Evolutionary conservation across 2,113 vertebrate genomes (phyloP).

Genomic region (Sylvietta virens): DNA sequence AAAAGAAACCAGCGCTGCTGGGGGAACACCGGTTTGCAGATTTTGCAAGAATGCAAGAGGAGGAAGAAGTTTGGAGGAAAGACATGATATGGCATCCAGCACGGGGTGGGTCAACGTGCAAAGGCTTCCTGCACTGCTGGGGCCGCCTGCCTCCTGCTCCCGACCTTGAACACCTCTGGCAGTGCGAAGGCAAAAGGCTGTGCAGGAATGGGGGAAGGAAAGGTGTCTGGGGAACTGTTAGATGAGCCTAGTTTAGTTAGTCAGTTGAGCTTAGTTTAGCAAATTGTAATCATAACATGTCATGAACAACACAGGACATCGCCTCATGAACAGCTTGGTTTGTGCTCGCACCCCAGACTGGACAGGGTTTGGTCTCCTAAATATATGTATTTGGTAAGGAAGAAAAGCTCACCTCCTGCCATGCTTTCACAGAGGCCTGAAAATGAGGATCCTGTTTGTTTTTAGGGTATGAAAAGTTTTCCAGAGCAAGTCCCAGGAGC

Average conservation of each 20-base stretch:
- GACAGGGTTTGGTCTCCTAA: not conserved
- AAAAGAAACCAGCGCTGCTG: not conserved
- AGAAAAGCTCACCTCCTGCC: not conserved
- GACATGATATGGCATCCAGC: not conserved
- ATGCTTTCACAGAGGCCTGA: not conserved
- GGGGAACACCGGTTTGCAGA: not conserved
- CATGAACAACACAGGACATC: not conserved
- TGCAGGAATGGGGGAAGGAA: not conserved
- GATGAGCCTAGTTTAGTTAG: not conserved
- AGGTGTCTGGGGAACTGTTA: not conserved
- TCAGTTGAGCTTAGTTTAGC: not conserved
- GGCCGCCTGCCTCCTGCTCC: not conserved
- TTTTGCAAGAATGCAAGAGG: not conserved
- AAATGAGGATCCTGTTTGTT: not conserved
- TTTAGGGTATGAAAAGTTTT: not conserved
- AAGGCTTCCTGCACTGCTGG: not conserved
- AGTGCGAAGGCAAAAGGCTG: not conserved
- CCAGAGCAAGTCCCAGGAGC: not conserved
- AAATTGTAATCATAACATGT: not conserved
- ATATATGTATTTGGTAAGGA: not conserved
- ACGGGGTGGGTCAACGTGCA: fast-evolving
- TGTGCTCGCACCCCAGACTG: not conserved
- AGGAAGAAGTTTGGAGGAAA: not conserved
- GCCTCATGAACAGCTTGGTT: not conserved
- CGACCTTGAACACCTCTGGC: not conserved